Base-by-base conservation (phyloP, 2,113 vertebrate species). In the Ascaphus truei region DNA sequence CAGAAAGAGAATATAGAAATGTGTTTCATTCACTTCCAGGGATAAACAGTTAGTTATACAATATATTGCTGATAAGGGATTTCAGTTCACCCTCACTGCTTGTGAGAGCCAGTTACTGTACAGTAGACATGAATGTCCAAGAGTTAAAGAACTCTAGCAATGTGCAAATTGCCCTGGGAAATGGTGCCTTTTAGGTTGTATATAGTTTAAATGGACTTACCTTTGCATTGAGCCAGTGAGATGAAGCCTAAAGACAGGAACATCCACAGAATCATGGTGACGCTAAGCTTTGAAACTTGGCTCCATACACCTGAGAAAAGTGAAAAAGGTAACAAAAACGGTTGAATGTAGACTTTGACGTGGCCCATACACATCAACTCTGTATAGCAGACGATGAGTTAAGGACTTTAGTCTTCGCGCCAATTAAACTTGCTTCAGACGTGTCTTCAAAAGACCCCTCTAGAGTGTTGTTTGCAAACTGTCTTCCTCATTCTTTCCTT, bases 221-320 rank as follows among this genome's bases (percentile, higher is more conserved):
- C 90, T 90, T 76, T 76, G 66, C 72, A 72, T 78, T 83, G 76
- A 76, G 79, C 74, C n/a, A 77, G 39, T 4, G 77, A 80, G 73
- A 87, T 81, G 77, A 88, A 76, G 77, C 66, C 79, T 78, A 91
- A 72, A 73, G 73, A 74, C 73, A 81, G 55, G 72, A 88, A 58
- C 73, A 86, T 77, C 77, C 72, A 58, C 63, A 79, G 55, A n/a
- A 84, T 66, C 88, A 89, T 90, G 48, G 74, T 74, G 20, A 50
- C 1, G 72, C 71, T 69, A 73, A 78, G 62, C 59, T 34, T 1
- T 0, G 8, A 0, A 41, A 73, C 37, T 67, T 68, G 65, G 76
- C 77, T 60, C 75, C 77, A 30, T 69, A 13, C 80, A 76, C 78
- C 76, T 78, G 68, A 68, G 73, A 3, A 55, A 74, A 66, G 62